Evolutionary conservation across 2,797 vertebrate species (phyloP).

Genomic region (Urosaurus nigricauda): DNA sequence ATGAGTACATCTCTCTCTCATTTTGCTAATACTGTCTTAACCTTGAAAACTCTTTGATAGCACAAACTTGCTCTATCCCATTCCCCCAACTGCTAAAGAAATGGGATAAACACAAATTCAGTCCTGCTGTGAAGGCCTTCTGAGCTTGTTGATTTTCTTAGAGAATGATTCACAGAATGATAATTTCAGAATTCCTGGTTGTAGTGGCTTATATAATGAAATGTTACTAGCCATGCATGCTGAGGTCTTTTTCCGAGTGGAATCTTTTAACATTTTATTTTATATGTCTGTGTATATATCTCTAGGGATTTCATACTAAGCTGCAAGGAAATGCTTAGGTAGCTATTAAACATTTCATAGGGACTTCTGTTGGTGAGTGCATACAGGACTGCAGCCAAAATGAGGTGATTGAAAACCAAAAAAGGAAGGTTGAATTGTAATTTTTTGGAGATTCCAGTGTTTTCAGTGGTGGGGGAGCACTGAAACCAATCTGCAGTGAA

Average conservation of each 20-base stretch:
- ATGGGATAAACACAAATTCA: conserved; percentile 21
- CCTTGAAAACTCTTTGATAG: conserved; percentile 36
- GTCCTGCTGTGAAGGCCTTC: not conserved
- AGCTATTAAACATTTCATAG: too few relatives aligned
- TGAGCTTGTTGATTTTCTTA: conserved; percentile 12
- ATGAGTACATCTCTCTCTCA: not conserved
- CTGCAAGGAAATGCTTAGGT: conserved; percentile 29
- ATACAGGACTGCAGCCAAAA: not conserved
- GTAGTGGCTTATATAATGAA: conserved; percentile 23
- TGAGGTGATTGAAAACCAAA: not conserved
- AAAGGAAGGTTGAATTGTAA: not conserved
- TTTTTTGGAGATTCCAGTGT: not conserved
- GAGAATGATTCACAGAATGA: conserved; percentile 16
- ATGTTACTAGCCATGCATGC: conserved; percentile 16
- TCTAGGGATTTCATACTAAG: not conserved
- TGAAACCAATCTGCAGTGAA: too few relatives aligned
- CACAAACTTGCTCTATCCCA: not conserved
- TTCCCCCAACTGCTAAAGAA: not conserved
- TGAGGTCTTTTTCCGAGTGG: not conserved
- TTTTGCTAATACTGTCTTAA: not conserved
- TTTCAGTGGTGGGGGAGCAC: not conserved
- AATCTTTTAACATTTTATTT: not conserved
- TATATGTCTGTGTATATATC: not conserved
- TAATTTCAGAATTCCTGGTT: conserved; percentile 4
- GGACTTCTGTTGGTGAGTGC: not conserved